These are phyloP conservation scores for Moxostoma hubbsi DNA, from an alignment of 2,797 vertebrate genomes.

Conservation along the genomic window DNA sequence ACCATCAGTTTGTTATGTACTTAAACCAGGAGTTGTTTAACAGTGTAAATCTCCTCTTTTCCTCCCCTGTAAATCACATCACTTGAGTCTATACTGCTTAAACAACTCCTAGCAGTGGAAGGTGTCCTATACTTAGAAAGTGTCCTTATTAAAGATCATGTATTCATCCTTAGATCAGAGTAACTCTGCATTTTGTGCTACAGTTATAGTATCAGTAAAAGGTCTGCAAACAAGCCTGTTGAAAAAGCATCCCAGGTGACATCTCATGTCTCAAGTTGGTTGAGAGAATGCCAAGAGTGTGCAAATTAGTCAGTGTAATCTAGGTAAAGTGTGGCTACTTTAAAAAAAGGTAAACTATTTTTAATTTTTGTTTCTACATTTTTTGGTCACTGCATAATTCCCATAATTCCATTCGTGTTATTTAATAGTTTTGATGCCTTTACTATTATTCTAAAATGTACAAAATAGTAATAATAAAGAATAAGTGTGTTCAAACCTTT, in stretches of 20 bases:
- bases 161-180: conserved; percentile 33
- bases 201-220: background rate
- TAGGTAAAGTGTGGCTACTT: background rate
- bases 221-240: background rate
- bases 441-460: no score
- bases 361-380: no score
- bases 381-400: no score
- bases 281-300: background rate
- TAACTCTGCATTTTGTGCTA: conserved; percentile 27
- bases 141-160: conserved; percentile 57
- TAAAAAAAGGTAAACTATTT: background rate
- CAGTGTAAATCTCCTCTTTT: conserved; percentile 22
- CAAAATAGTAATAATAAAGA: background rate
- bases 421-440: no score
- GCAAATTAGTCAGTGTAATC: background rate
- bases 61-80: conserved; percentile 20
- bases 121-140: conserved; percentile 45
- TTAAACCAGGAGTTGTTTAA: conserved; percentile 32
- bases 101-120: background rate
- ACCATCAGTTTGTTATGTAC: conserved; percentile 46
- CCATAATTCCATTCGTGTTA: no score
- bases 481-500: background rate
- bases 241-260: no score
- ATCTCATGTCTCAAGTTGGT: background rate
- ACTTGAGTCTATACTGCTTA: background rate